These are phyloP conservation scores for Suillia variegata DNA, from an alignment of 2,888 invertebrate genomes.

Conservation along the genomic window DNA sequence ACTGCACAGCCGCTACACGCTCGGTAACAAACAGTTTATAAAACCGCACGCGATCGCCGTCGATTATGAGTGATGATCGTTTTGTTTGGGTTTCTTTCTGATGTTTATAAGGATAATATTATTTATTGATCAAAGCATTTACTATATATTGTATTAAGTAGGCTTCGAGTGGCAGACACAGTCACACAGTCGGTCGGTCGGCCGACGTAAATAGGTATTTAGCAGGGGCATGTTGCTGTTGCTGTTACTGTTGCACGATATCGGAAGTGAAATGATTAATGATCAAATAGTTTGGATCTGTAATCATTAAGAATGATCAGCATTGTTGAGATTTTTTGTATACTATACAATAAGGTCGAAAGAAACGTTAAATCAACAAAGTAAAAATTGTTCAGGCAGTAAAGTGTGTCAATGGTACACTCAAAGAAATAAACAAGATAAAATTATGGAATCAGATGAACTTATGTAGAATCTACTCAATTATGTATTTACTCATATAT, in stretches of 20 bases:
- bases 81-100: conserved; percentile 30
- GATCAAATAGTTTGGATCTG: conserved; percentile 15
- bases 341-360: too few relatives aligned
- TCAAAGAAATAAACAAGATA: too few relatives aligned
- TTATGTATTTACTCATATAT: too few relatives aligned
- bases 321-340: too few relatives aligned
- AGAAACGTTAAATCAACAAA: too few relatives aligned
- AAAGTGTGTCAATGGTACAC: too few relatives aligned
- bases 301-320: conserved; percentile 1
- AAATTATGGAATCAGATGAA: too few relatives aligned
- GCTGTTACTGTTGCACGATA: conserved; percentile 21
- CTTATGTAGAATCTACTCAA: too few relatives aligned
- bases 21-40: not conserved
- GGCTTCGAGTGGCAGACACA: too few relatives aligned
- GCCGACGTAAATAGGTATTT: conserved; percentile 27
- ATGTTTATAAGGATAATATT: conserved; percentile 51
- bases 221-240: conserved; percentile 5
- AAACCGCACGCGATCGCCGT: not conserved
- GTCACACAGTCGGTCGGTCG: conserved; percentile 20
- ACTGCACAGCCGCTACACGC: not conserved
- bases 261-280: conserved; percentile 50
- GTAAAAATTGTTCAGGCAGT: too few relatives aligned
- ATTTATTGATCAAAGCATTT: conserved; percentile 45
- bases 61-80: conserved; percentile 41
- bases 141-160: conserved; percentile 45